These are phyloP conservation scores for Atta cephalotes DNA, from an alignment of 1,140 invertebrate species.

Conservation along the genomic window DNA sequence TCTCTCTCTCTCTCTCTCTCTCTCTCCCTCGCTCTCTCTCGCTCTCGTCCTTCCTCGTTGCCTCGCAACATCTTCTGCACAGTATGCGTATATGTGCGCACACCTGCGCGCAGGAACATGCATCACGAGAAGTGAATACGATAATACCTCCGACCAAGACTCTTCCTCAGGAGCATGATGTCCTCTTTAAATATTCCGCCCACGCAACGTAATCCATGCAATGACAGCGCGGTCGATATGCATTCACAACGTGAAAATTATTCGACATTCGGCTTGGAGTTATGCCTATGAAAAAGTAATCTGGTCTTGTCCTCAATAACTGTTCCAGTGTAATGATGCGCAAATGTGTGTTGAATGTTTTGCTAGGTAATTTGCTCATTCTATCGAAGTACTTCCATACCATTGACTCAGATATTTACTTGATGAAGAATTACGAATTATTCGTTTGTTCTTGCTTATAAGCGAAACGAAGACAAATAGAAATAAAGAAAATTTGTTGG, in stretches of 20 bases:
- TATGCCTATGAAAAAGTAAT: constrained; percentile 48
- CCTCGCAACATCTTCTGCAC: neutral
- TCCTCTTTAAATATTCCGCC: constrained; percentile 67
- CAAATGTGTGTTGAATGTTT: constrained; percentile 12
- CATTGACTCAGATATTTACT: neutral
- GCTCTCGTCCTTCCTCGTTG: neutral
- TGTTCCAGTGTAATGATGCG: constrained; percentile 10
- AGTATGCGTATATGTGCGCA: neutral
- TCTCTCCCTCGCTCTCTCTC: neutral
- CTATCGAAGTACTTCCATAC: neutral
- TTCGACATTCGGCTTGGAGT: constrained; percentile 32
- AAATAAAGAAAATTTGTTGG: neutral
- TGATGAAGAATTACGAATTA: neutral
- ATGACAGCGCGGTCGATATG: constrained; percentile 62
- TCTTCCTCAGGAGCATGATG: constrained; percentile 45
- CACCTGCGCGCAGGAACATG: constrained; percentile 12
- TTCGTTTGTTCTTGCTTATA: neutral
- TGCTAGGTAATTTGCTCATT: neutral
- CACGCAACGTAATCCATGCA: constrained; percentile 66
- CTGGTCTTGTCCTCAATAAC: constrained; percentile 3
- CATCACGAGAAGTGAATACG: constrained; percentile 29
- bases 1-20: neutral
- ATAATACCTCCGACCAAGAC: constrained; percentile 36
- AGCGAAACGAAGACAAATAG: neutral
- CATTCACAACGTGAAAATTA: constrained; percentile 52